These are phyloP conservation scores for Pachymerium ferrugineum DNA, from an alignment of 2,888 invertebrate genomes.

Conservation along the genomic window DNA sequence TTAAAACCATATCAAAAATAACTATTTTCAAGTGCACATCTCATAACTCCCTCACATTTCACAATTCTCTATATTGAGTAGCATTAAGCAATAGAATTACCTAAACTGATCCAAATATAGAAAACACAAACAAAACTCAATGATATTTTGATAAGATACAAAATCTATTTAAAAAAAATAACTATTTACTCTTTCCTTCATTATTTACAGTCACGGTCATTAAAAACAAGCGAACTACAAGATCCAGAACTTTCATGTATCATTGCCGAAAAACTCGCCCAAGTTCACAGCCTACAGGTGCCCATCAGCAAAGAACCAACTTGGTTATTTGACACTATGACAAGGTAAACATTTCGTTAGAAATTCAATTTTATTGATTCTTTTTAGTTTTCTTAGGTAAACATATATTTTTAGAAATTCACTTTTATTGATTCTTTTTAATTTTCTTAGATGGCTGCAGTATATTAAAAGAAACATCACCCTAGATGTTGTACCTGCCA, in stretches of 20 bases:
- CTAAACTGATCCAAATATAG: no score
- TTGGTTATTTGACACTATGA: slow-evolving; percentile 89
- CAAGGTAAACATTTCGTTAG: slow-evolving; percentile 64
- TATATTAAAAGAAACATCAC: slow-evolving; percentile 36
- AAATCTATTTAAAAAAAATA: not conserved
- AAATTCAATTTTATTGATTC: not conserved
- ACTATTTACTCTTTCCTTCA: not conserved
- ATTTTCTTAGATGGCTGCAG: slow-evolving; percentile 37
- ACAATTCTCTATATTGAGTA: no score
- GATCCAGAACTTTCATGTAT: slow-evolving; percentile 71
- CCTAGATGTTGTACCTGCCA: slow-evolving; percentile 32
- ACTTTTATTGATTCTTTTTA: no score
- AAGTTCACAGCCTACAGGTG: slow-evolving; percentile 86
- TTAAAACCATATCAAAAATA: no score
- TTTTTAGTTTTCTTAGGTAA: not conserved
- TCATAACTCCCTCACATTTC: no score
- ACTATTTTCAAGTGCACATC: no score
- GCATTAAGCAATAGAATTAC: no score
- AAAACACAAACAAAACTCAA: no score
- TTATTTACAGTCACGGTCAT: slow-evolving; percentile 68
- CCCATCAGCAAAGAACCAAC: slow-evolving; percentile 93
- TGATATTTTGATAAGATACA: not conserved
- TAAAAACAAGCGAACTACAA: slow-evolving; percentile 73
- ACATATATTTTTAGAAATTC: no score
- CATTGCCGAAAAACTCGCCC: slow-evolving; percentile 89